Conservation (phyloP, 2,113 vertebrate species). For the Amphiprion ocellaris region DNA sequence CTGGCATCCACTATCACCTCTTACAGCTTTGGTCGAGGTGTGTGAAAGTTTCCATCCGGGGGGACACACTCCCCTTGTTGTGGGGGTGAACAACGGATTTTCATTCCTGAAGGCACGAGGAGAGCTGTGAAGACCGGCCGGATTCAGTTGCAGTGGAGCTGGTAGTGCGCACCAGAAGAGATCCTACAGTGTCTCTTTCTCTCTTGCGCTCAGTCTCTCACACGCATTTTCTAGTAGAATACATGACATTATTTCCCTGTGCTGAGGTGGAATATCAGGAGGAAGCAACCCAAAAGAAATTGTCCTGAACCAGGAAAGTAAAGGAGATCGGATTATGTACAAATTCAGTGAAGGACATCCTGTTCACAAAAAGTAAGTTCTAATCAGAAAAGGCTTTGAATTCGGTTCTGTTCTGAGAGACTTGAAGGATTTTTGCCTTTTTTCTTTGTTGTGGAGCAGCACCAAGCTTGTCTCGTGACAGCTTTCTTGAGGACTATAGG, state of each 20-base stretch:
- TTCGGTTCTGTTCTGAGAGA: slow-evolving; percentile 57
- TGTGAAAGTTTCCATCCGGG: slow-evolving; percentile 77
- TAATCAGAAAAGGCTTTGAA: slow-evolving; percentile 49
- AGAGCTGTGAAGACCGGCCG: slow-evolving; percentile 62
- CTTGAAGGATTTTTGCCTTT: slow-evolving; percentile 63
- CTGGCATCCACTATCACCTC: slow-evolving; percentile 28
- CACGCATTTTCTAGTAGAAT: slow-evolving; percentile 52
- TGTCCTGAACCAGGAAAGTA: slow-evolving; percentile 51
- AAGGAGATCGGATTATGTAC: slow-evolving; percentile 53
- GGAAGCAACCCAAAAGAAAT: slow-evolving; percentile 37
- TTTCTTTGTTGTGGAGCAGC: slow-evolving; percentile 43
- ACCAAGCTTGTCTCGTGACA: slow-evolving; percentile 45
- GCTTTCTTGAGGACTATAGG: slow-evolving; percentile 77
- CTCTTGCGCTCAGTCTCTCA: slow-evolving; percentile 45
- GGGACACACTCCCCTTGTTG: slow-evolving; percentile 56
- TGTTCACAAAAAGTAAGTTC: slow-evolving; percentile 65
- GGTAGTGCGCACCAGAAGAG: slow-evolving; percentile 61
- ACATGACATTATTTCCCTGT: slow-evolving; percentile 61
- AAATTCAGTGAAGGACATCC: slow-evolving; percentile 66
- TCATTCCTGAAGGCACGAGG: slow-evolving; percentile 64
- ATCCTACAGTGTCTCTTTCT: slow-evolving; percentile 50
- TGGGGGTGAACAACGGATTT: slow-evolving; percentile 69
- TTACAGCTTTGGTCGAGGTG: slow-evolving; percentile 55
- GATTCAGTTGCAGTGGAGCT: slow-evolving; percentile 69
- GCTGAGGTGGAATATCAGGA: slow-evolving; percentile 68